Percentiles rank a stretch among this genome's conserved stretches.
Conservation (phyloP, 2,888 invertebrate species). For the Helleia helle region DNA sequence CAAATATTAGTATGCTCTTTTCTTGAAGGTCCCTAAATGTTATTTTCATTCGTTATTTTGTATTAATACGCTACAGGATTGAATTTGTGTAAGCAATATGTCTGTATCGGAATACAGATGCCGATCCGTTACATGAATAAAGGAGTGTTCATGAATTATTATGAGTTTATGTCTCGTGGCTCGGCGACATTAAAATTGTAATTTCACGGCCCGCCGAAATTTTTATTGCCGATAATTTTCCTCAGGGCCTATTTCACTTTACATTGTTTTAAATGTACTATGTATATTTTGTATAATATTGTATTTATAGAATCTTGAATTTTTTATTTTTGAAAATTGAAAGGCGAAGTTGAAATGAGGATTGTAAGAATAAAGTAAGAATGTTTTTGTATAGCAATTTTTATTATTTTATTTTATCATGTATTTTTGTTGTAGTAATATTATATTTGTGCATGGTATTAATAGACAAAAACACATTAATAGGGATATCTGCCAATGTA, state of each 20-base stretch:
- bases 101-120: background rate
- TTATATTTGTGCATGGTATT: too few relatives aligned
- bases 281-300: background rate
- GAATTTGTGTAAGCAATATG: background rate
- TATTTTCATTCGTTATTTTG: background rate
- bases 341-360: too few relatives aligned
- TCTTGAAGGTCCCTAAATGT: too few relatives aligned
- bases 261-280: background rate
- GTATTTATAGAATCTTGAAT: too few relatives aligned
- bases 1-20: too few relatives aligned
- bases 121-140: constrained; percentile 8
- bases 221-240: constrained; percentile 31
- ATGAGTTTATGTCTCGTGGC: constrained; percentile 38
- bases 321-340: too few relatives aligned
- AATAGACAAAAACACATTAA: too few relatives aligned
- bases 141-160: constrained; percentile 11
- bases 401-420: too few relatives aligned
- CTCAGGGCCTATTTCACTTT: constrained; percentile 43
- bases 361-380: too few relatives aligned
- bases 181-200: constrained; percentile 60
- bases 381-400: too few relatives aligned
- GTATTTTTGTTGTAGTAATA: too few relatives aligned
- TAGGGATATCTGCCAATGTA: too few relatives aligned
- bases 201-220: constrained; percentile 65
- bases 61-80: background rate